phyloP scores from a whole-genome alignment of 2,888 invertebrate genomes.

The Dolichomitus sp. region DNA sequence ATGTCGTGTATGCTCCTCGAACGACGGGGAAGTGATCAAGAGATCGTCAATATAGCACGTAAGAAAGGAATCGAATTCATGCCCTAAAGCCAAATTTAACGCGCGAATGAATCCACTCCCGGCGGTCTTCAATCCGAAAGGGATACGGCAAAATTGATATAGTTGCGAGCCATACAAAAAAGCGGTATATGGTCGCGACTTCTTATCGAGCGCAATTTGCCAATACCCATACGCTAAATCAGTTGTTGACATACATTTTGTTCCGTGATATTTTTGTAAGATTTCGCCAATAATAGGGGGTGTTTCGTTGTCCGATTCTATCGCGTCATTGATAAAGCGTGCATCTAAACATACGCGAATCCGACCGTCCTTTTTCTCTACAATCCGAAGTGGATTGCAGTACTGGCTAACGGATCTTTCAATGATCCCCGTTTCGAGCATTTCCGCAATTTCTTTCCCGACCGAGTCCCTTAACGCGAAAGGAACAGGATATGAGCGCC shows the following conservation, averaged over 20 bases:
- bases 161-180: conserved; percentile 69
- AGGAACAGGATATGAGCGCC: no score
- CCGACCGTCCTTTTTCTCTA: no score
- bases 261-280: conserved; percentile 60
- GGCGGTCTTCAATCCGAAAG: no score
- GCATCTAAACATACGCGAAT: no score
- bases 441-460: no score
- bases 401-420: no score
- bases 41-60: conserved; percentile 78
- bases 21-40: conserved; percentile 70
- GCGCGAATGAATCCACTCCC: conserved; percentile 46
- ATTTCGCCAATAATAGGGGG: no score
- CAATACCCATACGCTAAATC: conserved; percentile 74
- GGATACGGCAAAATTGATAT: conserved; percentile 77
- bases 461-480: no score
- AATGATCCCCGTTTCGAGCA: no score
- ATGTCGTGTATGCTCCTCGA: conserved; percentile 67
- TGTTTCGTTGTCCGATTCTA: no score
- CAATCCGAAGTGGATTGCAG: no score
- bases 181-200: conserved; percentile 68
- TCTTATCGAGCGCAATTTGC: conserved; percentile 70
- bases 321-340: no score
- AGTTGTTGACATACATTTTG: conserved; percentile 6
- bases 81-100: conserved; percentile 69
- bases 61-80: conserved; percentile 70